Conservation (phyloP, 2,888 invertebrate genomes). For the Meandrusa payeni region DNA sequence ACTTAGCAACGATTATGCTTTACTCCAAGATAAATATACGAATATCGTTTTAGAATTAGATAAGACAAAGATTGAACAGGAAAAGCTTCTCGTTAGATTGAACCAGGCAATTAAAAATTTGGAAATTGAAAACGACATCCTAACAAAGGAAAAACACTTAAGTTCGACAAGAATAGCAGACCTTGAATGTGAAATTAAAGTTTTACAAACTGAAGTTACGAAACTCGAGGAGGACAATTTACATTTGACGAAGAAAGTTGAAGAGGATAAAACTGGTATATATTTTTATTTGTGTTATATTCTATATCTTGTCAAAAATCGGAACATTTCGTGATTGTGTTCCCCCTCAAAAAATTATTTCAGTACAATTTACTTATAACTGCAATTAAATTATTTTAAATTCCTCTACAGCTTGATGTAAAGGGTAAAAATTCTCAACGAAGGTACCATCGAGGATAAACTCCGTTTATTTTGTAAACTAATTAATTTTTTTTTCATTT, state of each 20-base stretch:
- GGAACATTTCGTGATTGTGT: too few relatives aligned
- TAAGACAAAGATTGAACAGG: not conserved
- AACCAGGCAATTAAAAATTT: constrained; percentile 7
- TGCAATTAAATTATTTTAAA: too few relatives aligned
- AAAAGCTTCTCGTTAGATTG: not conserved
- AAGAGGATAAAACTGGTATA: constrained; percentile 42
- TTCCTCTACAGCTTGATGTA: too few relatives aligned
- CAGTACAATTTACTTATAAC: too few relatives aligned
- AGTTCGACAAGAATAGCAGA: not conserved
- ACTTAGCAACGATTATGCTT: constrained; percentile 1
- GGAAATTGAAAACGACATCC: constrained; percentile 7
- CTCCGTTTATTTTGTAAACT: too few relatives aligned
- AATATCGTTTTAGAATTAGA: not conserved
- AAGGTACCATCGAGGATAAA: too few relatives aligned
- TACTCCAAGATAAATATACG: constrained; percentile 4
- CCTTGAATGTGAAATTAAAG: not conserved
- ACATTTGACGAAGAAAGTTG: constrained; percentile 31
- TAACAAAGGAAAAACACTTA: constrained; percentile 1
- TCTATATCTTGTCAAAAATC: too few relatives aligned
- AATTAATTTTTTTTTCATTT: too few relatives aligned
- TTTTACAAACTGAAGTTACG: constrained; percentile 24
- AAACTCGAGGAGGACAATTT: constrained; percentile 36
- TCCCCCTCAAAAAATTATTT: too few relatives aligned
- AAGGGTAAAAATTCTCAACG: too few relatives aligned
- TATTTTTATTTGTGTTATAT: constrained; percentile 3